These are phyloP conservation scores for Gadopsis bispinosus DNA, from an alignment of 2,797 vertebrate genomes.

Conservation along the genomic window DNA sequence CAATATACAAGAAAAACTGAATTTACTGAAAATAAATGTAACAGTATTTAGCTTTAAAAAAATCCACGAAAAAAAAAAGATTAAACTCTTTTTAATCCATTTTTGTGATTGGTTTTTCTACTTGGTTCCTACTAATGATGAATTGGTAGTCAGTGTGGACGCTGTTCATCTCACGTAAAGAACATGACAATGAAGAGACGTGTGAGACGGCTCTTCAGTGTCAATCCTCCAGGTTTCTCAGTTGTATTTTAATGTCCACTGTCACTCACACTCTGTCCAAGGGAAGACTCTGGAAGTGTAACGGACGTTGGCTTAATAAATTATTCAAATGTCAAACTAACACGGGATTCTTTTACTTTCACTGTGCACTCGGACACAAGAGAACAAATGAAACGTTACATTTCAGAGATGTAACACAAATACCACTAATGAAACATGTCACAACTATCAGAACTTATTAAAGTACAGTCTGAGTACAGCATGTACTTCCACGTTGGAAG, in stretches of 20 bases:
- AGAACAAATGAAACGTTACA: not conserved
- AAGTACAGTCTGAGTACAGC: not conserved
- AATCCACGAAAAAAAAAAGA: constrained; percentile 55
- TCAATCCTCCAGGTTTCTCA: constrained; percentile 55
- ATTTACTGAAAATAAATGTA: constrained; percentile 56
- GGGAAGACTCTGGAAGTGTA: constrained; percentile 72
- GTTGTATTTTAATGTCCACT: constrained; percentile 71
- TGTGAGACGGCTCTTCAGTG: constrained; percentile 40
- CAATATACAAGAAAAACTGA: constrained; percentile 51
- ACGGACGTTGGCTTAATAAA: constrained; percentile 76
- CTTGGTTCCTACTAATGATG: constrained; percentile 68
- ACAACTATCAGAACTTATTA: too few species aligned
- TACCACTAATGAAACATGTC: not conserved
- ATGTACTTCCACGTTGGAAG: not conserved
- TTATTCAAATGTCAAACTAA: constrained; percentile 61
- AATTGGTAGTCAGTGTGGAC: constrained; percentile 61
- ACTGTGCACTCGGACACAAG: not conserved
- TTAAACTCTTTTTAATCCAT: constrained; percentile 54
- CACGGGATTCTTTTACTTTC: not conserved
- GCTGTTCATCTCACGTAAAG: constrained; percentile 62
- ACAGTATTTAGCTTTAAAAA: constrained; percentile 74
- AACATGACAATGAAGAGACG: constrained; percentile 53
- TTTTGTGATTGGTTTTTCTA: constrained; percentile 70
- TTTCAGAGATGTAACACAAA: not conserved
- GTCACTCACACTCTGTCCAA: constrained; percentile 72